These are phyloP conservation scores for Hyperopisus bebe DNA, from an alignment of 2,113 vertebrate species.

Conservation along the genomic window DNA sequence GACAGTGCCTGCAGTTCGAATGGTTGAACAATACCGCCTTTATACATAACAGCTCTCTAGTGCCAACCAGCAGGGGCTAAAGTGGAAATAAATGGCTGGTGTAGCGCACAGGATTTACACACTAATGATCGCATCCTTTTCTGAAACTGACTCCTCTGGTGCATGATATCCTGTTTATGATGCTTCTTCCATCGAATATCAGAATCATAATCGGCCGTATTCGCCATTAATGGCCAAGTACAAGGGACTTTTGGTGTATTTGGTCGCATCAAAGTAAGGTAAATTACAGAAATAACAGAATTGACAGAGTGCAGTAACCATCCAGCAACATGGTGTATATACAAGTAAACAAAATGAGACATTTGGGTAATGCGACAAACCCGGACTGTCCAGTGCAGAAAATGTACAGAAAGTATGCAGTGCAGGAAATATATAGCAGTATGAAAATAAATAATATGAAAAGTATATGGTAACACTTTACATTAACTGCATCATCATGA, in stretches of 20 bases:
- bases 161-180: neutral
- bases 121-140: neutral
- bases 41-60: constrained; percentile 26
- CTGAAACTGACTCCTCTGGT: neutral
- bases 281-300: neutral
- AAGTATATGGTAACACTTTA: neutral
- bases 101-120: neutral
- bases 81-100: neutral
- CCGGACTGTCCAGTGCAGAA: neutral
- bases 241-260: neutral
- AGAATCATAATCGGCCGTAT: neutral
- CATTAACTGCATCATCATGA: neutral
- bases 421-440: neutral
- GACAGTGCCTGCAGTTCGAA: constrained; percentile 16
- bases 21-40: constrained; percentile 33
- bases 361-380: neutral
- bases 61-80: constrained; percentile 2
- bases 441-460: neutral
- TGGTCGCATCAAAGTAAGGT: neutral
- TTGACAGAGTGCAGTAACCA: neutral
- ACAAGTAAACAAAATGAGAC: neutral
- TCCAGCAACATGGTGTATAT: neutral
- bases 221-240: neutral
- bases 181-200: neutral
- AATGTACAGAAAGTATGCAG: neutral